Percentiles rank a stretch among this genome's conserved stretches.
These are phyloP conservation scores for Turdus rufiventris DNA, from an alignment of 2,113 vertebrate species.

Conservation along the genomic window DNA sequence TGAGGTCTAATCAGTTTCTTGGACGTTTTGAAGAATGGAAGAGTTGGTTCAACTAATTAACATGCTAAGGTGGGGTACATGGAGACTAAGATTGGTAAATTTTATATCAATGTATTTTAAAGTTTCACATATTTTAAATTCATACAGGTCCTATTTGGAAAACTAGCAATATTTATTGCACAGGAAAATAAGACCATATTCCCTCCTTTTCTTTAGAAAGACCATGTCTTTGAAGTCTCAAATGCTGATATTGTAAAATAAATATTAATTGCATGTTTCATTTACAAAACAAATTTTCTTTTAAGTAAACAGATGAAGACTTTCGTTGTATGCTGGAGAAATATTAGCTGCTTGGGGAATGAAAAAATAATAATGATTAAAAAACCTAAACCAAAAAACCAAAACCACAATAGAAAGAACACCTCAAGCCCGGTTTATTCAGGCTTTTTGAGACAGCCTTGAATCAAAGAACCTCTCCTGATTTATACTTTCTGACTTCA, in stretches of 20 bases:
- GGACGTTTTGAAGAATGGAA: neutral
- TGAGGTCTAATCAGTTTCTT: neutral
- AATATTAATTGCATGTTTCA: neutral
- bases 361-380: neutral
- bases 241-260: neutral
- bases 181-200: neutral
- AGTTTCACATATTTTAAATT: neutral
- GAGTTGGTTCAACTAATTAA: neutral
- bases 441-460: neutral
- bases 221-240: neutral
- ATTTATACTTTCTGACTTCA: neutral
- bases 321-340: fast-evolving
- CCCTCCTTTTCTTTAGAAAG: neutral
- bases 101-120: neutral
- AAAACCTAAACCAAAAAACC: neutral
- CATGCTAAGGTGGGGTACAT: neutral
- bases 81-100: neutral
- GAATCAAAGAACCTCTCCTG: neutral
- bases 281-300: neutral
- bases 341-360: neutral
- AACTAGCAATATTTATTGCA: neutral
- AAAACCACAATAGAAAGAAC: neutral
- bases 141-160: neutral
- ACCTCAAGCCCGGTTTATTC: neutral
- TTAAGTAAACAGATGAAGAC: neutral